Evolutionary conservation across 2,113 vertebrate species (phyloP).

Genomic region (Rattus rattus): DNA sequence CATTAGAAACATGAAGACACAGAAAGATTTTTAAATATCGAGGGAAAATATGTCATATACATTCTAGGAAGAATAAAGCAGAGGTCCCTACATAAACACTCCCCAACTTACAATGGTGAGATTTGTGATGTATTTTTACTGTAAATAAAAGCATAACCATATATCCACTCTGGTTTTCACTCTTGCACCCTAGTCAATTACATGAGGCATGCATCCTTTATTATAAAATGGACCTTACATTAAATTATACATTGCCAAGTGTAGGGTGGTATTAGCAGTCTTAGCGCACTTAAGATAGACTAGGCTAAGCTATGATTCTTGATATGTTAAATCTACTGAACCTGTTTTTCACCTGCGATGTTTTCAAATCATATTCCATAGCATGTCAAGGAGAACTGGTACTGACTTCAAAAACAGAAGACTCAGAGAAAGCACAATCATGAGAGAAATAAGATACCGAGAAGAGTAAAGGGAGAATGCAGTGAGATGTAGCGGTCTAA

Average conservation of each 20-base stretch:
- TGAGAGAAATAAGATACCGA: neutral
- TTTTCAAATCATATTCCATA: neutral
- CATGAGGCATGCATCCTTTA: neutral
- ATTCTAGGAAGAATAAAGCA: constrained; percentile 15
- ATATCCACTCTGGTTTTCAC: neutral
- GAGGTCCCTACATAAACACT: neutral
- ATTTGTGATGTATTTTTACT: neutral
- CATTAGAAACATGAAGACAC: neutral
- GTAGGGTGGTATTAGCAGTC: neutral
- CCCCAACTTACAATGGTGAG: neutral
- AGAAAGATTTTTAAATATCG: neutral
- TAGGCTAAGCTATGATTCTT: neutral
- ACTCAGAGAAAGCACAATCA: constrained; percentile 20
- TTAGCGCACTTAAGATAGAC: neutral
- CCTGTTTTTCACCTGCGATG: neutral
- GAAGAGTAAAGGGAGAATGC: neutral
- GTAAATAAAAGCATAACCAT: neutral
- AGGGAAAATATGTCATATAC: neutral
- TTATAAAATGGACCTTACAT: neutral
- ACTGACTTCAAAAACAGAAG: constrained; percentile 13
- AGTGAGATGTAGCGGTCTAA: neutral
- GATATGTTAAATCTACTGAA: neutral
- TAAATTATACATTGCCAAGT: neutral
- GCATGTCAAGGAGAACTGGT: neutral
- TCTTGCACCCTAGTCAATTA: neutral